Evolutionary conservation across 2,888 invertebrate species (phyloP), one percentile per base, ranked within the genome.

Genomic region (Ophion costatus): DNA sequence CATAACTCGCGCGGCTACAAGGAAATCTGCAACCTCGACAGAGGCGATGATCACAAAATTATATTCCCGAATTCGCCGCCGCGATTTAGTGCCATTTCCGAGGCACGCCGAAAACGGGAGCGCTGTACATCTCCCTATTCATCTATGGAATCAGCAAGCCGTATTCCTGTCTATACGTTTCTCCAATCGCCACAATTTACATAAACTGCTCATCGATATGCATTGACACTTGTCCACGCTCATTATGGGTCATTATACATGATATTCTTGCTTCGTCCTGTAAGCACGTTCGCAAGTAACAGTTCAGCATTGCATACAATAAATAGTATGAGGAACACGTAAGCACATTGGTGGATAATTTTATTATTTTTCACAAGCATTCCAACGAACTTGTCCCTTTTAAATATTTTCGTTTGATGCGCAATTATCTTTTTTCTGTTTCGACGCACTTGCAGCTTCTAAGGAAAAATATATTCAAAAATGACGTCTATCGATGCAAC

Each of bases 401-500:
- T 7, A 22, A n/a, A n/a, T n/a, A 17, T 57, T 33, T 56, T 20
- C 7, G 14, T n/a, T 0, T 59, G 63, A 63, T 22, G 29, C 14
- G 24, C 22, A 0, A 42, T n/a, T 2, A 22, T n/a, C 17, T 42
- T 63, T 11, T 38, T 38, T 6, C 20, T 33, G 9, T 61, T 20
- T 24, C 14, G 3, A 73, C 17, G 57, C 45, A 42, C 33, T 69
- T 70, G 4, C 9, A 69, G 63, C 33, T 57, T 38, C 38, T 33
- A 20, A 33, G 67, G 29, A 17, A 45, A 20, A 59, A 17, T 61
- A 45, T 20, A 59, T 66, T 67, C 61, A 45, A 83, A 66, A n/a
- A 85, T 84, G 81, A 81, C 84, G 64, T 70, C 85, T 0, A 78
- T 85, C 14, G 66, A 85, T 64, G 10, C 64, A 22, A 71, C 77